Evolutionary conservation across 2,888 invertebrate genomes (phyloP), one percentile per base, ranked within the genome.

Genomic region (Tetranychus truncatus): DNA sequence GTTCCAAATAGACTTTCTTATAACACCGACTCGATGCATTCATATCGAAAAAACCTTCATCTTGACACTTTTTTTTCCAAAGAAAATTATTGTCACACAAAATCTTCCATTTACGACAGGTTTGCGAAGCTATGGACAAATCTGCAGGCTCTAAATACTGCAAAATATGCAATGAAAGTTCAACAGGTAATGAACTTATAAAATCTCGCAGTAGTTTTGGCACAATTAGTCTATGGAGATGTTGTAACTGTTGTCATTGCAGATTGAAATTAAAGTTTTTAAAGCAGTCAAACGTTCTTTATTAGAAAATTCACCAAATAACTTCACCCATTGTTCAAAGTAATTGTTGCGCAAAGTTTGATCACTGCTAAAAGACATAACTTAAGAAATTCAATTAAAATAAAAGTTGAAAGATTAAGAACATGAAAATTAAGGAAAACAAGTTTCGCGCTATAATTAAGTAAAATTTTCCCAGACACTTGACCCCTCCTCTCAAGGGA

Each of bases 161-260:
- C 69, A 99, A 85, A 66, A 99, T 95, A 77, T 94, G 91, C 74
- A 97, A 85, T 0, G 97, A 95, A 78, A 97, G 84, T 84, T 99
- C 99, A 84, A 91, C 91, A 18, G 97, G 97, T 82, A 99, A 85
- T 77, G 95, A 85, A 3, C 95, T 95, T 81, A 99, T 95, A 82
- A 99, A 99, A 83, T 99, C 97, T 74, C 95, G 87, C 83, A 97
- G 96, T 85, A 97, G 96, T 81, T 95, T 91, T 0, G 97, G 97
- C 83, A 97, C 96, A 78, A 99, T 97, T 34, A 95, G 89, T 83
- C 92, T 90, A 92, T 96, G 95, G 91, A 99, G 91, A 83, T 96
- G 92, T 45, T 95, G 89, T 7, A 95, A 93, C 84, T 96, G 93
- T 73, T 90, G 0, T 93, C 90, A 79, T 93, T 92, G 84, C 95